These are phyloP conservation scores for Hofmannophila pseudospretella DNA, from an alignment of 2,888 invertebrate genomes.

Conservation along the genomic window DNA sequence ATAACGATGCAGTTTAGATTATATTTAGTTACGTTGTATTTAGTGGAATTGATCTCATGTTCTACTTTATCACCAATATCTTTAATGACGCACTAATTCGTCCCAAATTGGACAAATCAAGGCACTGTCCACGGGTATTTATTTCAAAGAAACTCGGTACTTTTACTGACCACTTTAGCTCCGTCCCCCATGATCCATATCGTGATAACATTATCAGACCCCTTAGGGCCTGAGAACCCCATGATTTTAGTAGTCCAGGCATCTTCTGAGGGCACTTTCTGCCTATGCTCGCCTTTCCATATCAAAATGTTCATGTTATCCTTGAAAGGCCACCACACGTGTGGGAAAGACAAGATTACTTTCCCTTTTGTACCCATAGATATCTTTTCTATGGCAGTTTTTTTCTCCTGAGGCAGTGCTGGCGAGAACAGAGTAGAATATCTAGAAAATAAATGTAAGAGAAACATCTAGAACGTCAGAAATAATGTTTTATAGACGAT, in stretches of 20 bases:
- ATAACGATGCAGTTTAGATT: too few relatives aligned
- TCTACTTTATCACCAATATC: too few relatives aligned
- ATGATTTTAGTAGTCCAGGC: not conserved
- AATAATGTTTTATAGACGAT: too few relatives aligned
- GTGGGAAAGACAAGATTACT: conserved; percentile 78
- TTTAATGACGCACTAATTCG: too few relatives aligned
- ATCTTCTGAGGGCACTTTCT: not conserved
- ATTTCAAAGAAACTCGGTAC: too few relatives aligned
- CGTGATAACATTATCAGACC: conserved; percentile 17
- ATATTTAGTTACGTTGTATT: too few relatives aligned
- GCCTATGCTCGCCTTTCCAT: not conserved
- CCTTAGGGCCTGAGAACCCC: not conserved
- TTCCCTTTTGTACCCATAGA: conserved; percentile 82
- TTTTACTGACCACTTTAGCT: conserved; percentile 14
- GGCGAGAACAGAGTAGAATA: conserved; percentile 71
- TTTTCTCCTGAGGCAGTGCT: conserved; percentile 46
- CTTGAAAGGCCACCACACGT: conserved; percentile 78
- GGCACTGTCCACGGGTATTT: too few relatives aligned
- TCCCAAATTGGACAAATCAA: too few relatives aligned
- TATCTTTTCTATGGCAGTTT: conserved; percentile 73
- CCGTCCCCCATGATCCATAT: conserved; percentile 27
- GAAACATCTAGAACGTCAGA: too few relatives aligned
- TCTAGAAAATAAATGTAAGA: too few relatives aligned
- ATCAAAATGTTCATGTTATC: not conserved
- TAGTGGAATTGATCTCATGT: too few relatives aligned